Base-by-base conservation (phyloP, 2,113 vertebrate species). In the Scalopus aquaticus region DNA sequence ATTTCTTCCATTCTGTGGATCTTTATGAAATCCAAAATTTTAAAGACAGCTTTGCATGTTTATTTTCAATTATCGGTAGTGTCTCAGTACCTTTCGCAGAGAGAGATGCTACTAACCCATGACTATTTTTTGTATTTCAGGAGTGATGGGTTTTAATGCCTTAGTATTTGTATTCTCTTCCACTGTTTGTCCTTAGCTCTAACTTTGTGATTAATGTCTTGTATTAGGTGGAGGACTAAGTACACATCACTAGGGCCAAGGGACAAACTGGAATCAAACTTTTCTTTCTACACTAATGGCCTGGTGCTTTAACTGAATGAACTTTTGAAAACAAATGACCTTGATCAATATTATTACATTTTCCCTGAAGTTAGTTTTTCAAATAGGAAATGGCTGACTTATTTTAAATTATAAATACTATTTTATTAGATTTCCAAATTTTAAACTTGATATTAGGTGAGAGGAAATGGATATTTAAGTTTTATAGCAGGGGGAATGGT, bases 381-480 rank as follows among this genome's bases (percentile, higher is more conserved):
- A 84, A 69, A 62, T 84, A 74, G 20, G 28, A 94, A 97, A 84
- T 69, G 26, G 12, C 15, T 70, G 30, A 60, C 65, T 86, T 82
- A 72, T 67, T 87, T 93, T 56, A 67, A 96, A 70, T 9, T 56
- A 28, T 28, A 49, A 56, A 17, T 65, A 51, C 62, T 70, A 37
- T 65, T 42, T 79, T 58, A 69, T 37, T 81, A 67, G 67, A 60
- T 6, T 30, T 95, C 93, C 0, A 77, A 80, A 74, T 88, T 97
- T 93, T 28, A 91, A 96, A 44, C 5, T n/a, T 44, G 7, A 42
- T 77, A 46, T 58, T 91, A 46, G 62, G 26, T 58, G 73, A 88
- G 80, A 87, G 10, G 11, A 64, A 56, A 22, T 49, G 56, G 82
- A 78, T 93, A 42, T 56, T 89, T 90, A 69, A 69, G 24, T 64